A percentile compares a stretch with the other conserved stretches of the same genome.
Conservation (phyloP, 2,113 vertebrate genomes). For the Baryphthengus martii region DNA sequence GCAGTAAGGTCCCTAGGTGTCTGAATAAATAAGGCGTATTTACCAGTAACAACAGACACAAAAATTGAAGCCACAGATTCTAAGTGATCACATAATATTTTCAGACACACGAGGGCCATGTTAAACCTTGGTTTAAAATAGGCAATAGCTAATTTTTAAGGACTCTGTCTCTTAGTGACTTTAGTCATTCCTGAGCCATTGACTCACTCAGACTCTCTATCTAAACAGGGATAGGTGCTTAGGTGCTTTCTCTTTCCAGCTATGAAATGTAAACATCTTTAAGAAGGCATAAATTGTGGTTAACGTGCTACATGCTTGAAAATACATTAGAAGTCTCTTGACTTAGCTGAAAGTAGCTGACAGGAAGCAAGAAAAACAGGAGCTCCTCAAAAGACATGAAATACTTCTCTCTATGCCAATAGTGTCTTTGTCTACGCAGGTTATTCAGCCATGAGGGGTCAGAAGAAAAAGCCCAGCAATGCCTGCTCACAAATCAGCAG, state of each 20-base stretch:
- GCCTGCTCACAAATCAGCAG: background rate
- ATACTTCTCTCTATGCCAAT: background rate
- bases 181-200: background rate
- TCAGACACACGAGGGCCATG: background rate
- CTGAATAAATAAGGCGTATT: background rate
- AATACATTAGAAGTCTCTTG: background rate
- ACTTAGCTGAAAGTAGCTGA: background rate
- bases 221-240: background rate
- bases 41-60: background rate
- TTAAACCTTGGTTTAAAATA: background rate
- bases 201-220: background rate
- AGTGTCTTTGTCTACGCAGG: background rate
- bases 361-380: background rate
- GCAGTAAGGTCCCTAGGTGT: background rate
- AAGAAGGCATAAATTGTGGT: background rate
- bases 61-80: background rate
- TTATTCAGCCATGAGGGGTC: background rate
- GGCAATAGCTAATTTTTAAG: background rate
- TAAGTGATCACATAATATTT: background rate
- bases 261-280: background rate
- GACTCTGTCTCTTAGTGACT: background rate
- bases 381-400: background rate
- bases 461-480: background rate
- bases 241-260: background rate
- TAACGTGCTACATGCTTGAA: background rate